These are phyloP conservation scores for Caenorhabditis latens DNA, from an alignment of 1,140 invertebrate species.

Conservation along the genomic window DNA sequence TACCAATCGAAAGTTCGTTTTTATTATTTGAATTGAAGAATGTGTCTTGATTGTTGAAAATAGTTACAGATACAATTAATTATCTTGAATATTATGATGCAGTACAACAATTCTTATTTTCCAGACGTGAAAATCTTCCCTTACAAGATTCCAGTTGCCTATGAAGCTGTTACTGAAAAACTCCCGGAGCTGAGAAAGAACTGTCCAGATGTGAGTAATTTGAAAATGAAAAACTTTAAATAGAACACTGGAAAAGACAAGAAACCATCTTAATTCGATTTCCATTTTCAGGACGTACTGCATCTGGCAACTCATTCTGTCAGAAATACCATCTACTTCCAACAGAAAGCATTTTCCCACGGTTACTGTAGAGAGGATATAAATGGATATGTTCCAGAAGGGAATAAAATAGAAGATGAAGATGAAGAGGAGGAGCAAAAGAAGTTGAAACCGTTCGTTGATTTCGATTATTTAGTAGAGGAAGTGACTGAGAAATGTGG, in stretches of 20 bases:
- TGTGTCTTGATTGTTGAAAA: too few relatives aligned
- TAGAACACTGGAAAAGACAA: too few relatives aligned
- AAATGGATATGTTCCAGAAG: not conserved
- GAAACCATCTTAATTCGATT: not conserved
- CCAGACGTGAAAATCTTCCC: not conserved
- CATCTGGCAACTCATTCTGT: not conserved
- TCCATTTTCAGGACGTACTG: not conserved
- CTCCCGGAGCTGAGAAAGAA: not conserved
- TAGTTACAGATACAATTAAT: too few relatives aligned
- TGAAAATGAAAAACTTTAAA: too few relatives aligned
- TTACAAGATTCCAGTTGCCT: not conserved
- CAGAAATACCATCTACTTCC: slow-evolving; percentile 9
- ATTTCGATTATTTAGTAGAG: slow-evolving; percentile 5
- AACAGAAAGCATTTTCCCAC: not conserved
- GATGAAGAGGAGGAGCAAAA: not conserved
- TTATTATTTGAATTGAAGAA: too few relatives aligned
- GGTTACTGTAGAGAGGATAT: not conserved
- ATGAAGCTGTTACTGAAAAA: not conserved
- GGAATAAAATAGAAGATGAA: not conserved
- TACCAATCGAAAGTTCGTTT: not conserved
- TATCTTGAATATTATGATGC: too few relatives aligned
- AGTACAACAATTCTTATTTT: not conserved
- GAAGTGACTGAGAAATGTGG: slow-evolving; percentile 7
- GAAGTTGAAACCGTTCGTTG: not conserved
- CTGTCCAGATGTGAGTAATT: slow-evolving; percentile 9